Base-by-base conservation (phyloP, 1,140 invertebrate genomes). In the Lethrus apterus region DNA sequence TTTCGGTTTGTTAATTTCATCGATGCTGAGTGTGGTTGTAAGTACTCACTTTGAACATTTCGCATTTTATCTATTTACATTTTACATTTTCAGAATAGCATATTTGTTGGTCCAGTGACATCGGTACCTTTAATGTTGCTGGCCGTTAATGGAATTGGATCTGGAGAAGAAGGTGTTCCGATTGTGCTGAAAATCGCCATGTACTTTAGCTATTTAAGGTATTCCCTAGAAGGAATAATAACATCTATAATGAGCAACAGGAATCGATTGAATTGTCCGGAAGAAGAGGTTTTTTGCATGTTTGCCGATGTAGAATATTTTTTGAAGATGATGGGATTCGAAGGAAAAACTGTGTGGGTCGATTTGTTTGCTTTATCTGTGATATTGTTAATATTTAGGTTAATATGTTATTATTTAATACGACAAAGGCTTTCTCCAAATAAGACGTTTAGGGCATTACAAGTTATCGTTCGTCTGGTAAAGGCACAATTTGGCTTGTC, bases 181-280 rank as follows among this genome's bases (percentile, higher is more conserved):
- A 66, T 81, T 0, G 72, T 86, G 10, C 76, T 83, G 60, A 69
- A 77, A 44, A 68, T 89, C 54, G 69, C 86, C 0, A 86, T 92
- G 70, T 82, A 87, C 53, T 71, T 83, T n/a, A 92, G 89, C 51
- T 94, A 86, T 62, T 73, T 93, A 35, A 76, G 63, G 15, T 84
- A 84, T 56, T 77, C 76, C 3, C 73, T 93, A 23, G 88, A 94
- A 63, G 86, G 83, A 1, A 70, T 90, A 0, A 74, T 89, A 0
- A 74, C 80, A 2, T 75, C 87, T 0, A 79, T 92, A 7, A 84
- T 87, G 0, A 77, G 78, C 26, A 76, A 83, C 31, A 70, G 91
- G 21, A 66, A 66, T 2, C 77, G 80, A 46, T 64, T 88, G 4
- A 58, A 70, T 10, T 89, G 86, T 67, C 82, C 83, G 0, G 63